Percentiles rank a stretch among this genome's conserved stretches.
phyloP scores from a whole-genome alignment of 1,140 invertebrate species.

The Orchestia grillus region DNA sequence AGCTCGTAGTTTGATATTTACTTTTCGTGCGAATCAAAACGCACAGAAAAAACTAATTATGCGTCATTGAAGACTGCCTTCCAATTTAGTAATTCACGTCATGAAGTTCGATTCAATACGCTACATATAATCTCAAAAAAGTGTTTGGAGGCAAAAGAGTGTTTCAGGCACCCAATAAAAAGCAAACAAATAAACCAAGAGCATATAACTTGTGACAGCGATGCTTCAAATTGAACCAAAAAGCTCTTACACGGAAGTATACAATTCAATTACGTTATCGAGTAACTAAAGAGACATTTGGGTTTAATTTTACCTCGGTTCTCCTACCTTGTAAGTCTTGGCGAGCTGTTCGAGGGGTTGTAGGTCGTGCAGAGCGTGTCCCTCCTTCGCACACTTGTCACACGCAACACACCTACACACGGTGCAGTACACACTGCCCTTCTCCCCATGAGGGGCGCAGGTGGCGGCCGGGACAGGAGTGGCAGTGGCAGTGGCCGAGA shows the following conservation, averaged over 20 bases:
- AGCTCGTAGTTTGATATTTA: too few relatives aligned
- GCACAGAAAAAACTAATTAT: too few relatives aligned
- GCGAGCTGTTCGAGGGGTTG: conserved; percentile 67
- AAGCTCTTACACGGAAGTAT: neutral
- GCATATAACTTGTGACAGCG: neutral
- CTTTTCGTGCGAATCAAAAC: too few relatives aligned
- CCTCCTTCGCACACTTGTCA: conserved; percentile 59
- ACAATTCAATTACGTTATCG: neutral
- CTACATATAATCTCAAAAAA: too few relatives aligned
- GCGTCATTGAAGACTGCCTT: too few relatives aligned
- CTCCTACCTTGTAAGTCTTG: conserved; percentile 65
- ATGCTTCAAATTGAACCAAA: neutral
- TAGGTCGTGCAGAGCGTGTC: conserved; percentile 64
- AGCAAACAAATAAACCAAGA: neutral
- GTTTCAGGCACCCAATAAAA: neutral
- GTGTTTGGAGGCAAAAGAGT: neutral
- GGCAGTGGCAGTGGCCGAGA: conserved; percentile 67
- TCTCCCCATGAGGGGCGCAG: conserved; percentile 63
- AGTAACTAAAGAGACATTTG: neutral
- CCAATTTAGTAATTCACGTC: too few relatives aligned
- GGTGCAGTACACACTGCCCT: conserved; percentile 63
- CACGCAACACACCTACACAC: conserved; percentile 65
- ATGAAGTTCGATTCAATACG: too few relatives aligned
- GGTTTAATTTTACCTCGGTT: neutral
- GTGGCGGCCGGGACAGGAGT: neutral